phyloP scores from a whole-genome alignment of 2,113 vertebrate species.

The Oreochromis aureus region DNA sequence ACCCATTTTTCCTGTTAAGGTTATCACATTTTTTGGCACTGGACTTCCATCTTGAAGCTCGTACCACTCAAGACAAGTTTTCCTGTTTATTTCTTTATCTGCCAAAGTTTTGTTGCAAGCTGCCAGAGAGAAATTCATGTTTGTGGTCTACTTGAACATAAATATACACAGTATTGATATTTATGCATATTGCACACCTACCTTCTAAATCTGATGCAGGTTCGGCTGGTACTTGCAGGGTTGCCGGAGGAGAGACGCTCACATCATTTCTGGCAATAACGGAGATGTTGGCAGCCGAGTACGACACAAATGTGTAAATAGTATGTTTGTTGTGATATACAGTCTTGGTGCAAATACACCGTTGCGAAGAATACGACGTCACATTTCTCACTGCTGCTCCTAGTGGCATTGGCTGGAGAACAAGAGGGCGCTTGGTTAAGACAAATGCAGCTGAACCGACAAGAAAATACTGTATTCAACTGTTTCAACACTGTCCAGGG shows the following conservation, averaged over 20 bases:
- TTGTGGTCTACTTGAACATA: neutral
- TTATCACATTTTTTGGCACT: neutral
- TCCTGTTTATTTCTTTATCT: neutral
- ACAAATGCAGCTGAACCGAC: neutral
- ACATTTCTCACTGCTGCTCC: slow-evolving; percentile 7
- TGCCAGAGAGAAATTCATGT: neutral
- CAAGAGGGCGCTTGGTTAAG: neutral
- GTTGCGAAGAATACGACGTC: neutral
- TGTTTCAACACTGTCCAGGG: neutral
- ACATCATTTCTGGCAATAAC: slow-evolving; percentile 41
- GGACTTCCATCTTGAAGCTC: slow-evolving; percentile 29
- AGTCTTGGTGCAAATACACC: slow-evolving; percentile 16
- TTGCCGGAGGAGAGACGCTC: slow-evolving; percentile 24
- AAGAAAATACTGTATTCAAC: neutral
- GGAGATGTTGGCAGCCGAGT: slow-evolving; percentile 43
- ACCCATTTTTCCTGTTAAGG: neutral
- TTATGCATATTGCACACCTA: neutral
- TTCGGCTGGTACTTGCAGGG: neutral
- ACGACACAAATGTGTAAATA: neutral
- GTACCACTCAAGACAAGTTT: slow-evolving; percentile 57
- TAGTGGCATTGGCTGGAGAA: slow-evolving; percentile 7
- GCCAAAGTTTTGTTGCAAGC: slow-evolving; percentile 32
- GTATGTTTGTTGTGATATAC: neutral
- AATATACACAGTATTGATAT: neutral
- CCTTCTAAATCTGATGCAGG: slow-evolving; percentile 21